Base-by-base conservation (phyloP, 2,113 vertebrate genomes). In the Salminus brasiliensis region DNA sequence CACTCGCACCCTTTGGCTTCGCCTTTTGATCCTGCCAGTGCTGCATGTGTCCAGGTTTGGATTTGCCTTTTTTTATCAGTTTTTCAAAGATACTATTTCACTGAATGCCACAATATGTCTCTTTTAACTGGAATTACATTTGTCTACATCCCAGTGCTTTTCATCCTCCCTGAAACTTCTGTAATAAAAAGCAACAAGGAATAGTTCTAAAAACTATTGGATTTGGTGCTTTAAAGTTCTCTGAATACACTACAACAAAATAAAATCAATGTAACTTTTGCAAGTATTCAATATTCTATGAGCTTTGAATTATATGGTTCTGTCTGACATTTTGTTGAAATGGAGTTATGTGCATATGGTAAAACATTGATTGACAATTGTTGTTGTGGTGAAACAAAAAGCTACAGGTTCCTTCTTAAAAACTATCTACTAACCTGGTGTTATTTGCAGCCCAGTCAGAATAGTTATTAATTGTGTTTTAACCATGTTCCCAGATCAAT, bases 1-100 rank as follows among this genome's bases (percentile, higher is more conserved):
- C 67, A 70, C 67, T 30, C 43, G 2, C 27, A 70, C 67, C 43
- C 67, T 29, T 45, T 45, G 13, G 21, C 41, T 70, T 70, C 39
- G 32, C 62, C 30, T 13, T 65, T 21, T 21, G 18, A 30, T 21
- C 32, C n/a, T 21, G 3, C 15, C 62, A 39, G 16, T 65, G 62
- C 2, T 1, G 62, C 7, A 18, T 34, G 29, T 39, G 4, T 66
- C n/a, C 34, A 66, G 32, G 18, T 11, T 39, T 66, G 62, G 10
- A 21, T 36, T 36, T 57, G 70, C 62, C 10, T 39, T 39, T 39
- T 34, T 39, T 39, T 39, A 39, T 11, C 7, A 36, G 21, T 30
- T 32, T 63, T 66, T 36, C 21, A 66, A 39, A 66, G 18, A 39
- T 39, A 39, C 34, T 23, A 12, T 39, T 9, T 23, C n/a, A 21